Conservation (phyloP, 2,888 invertebrate genomes). For the Drosophila colorata region DNA sequence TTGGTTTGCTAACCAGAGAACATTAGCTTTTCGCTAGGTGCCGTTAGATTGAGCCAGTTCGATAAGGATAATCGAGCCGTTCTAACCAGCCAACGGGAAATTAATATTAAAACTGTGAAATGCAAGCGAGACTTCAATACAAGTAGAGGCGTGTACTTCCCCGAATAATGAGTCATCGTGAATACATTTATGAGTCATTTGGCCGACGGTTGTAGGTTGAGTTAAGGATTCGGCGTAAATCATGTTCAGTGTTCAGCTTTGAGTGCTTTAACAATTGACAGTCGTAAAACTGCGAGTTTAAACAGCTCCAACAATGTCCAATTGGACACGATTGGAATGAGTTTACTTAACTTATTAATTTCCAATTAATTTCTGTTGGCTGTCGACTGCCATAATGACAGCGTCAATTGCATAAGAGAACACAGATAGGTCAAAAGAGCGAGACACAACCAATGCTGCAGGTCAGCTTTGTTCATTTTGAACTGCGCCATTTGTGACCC, state of each 20-base stretch:
- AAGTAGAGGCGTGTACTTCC: background rate
- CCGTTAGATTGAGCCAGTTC: slow-evolving; percentile 14
- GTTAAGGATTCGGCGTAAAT: background rate
- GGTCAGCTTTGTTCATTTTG: background rate
- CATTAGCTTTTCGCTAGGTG: slow-evolving; percentile 21
- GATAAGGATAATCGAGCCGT: slow-evolving; percentile 29
- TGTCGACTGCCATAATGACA: slow-evolving; percentile 26
- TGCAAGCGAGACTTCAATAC: background rate
- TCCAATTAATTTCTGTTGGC: slow-evolving; percentile 59
- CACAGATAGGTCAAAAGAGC: background rate
- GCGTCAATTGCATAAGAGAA: slow-evolving; percentile 31
- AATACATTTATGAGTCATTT: slow-evolving; percentile 18
- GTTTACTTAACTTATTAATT: slow-evolving; percentile 74
- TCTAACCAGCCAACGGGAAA: slow-evolving; percentile 37
- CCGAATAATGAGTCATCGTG: background rate
- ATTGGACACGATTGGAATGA: slow-evolving; percentile 10
- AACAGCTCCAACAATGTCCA: too few relatives aligned
- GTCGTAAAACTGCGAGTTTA: too few relatives aligned
- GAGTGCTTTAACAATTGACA: background rate
- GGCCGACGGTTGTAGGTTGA: background rate
- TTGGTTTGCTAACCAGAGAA: slow-evolving; percentile 30
- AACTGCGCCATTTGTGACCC: background rate
- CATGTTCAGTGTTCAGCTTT: background rate
- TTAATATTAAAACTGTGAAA: slow-evolving; percentile 37
- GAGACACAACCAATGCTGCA: background rate